Percentiles rank a stretch among this genome's conserved stretches.
These are phyloP conservation scores for Sarcophaga variegata DNA, from an alignment of 2,888 invertebrate genomes.

Conservation along the genomic window DNA sequence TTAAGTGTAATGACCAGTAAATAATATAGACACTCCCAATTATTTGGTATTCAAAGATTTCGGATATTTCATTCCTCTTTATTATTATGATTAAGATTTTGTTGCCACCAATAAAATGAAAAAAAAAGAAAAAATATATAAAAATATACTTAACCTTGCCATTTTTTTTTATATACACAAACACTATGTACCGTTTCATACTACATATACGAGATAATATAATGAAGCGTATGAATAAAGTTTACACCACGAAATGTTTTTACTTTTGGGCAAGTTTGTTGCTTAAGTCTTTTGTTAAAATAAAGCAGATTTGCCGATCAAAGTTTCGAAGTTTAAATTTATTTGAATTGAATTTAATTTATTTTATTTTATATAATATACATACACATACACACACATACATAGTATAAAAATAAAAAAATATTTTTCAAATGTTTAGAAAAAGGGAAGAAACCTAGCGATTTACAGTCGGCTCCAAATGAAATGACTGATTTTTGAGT, in stretches of 20 bases:
- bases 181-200: too few relatives aligned
- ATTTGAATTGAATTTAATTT: too few relatives aligned
- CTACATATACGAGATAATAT: too few relatives aligned
- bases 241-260: neutral
- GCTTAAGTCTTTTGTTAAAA: slow-evolving; percentile 44
- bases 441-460: too few relatives aligned
- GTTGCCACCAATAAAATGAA: neutral
- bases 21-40: slow-evolving; percentile 67
- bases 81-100: slow-evolving; percentile 63
- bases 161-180: neutral
- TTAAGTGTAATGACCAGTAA: slow-evolving; percentile 67
- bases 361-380: too few relatives aligned
- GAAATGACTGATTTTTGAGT: too few relatives aligned
- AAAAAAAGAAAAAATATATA: slow-evolving; percentile 36
- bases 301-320: neutral
- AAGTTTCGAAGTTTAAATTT: too few relatives aligned
- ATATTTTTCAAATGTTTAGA: too few relatives aligned
- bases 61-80: slow-evolving; percentile 32
- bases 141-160: slow-evolving; percentile 63
- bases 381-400: too few relatives aligned
- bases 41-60: slow-evolving; percentile 68
- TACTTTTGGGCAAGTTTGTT: neutral
- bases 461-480: too few relatives aligned
- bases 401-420: too few relatives aligned
- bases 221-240: too few relatives aligned